Evolutionary conservation across 37 sponge, comb jelly and placozoan genomes (phyloP).

Genomic region (Geodia barretti): DNA sequence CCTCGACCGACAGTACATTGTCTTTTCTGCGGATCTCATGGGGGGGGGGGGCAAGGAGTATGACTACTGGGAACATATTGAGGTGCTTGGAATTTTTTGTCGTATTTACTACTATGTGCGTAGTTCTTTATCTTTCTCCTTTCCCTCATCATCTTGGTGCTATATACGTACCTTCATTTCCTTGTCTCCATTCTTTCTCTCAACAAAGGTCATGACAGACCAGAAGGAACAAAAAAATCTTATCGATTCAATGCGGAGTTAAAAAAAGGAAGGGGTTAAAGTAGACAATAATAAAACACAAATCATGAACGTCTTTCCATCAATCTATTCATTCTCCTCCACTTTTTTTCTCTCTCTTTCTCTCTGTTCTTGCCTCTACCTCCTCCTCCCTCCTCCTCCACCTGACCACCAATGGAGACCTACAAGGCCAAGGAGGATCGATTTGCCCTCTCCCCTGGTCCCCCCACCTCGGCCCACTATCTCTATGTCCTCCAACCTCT

Average conservation of each 20-base stretch:
- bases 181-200: too few species aligned
- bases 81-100: neutral
- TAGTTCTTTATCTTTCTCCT: too few species aligned
- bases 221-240: too few species aligned
- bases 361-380: neutral
- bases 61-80: neutral
- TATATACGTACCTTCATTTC: too few species aligned
- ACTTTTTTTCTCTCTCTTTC: neutral
- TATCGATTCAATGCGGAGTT: too few species aligned
- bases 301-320: too few species aligned
- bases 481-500: slow-evolving; percentile 35
- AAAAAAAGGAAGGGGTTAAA: too few species aligned
- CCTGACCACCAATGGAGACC: slow-evolving; percentile 26
- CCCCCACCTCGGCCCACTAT: slow-evolving; percentile 15
- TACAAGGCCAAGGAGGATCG: slow-evolving; percentile 55
- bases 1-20: slow-evolving; percentile 21
- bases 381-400: neutral
- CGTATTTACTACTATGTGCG: neutral
- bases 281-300: too few species aligned
- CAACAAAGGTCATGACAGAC: too few species aligned
- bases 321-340: too few species aligned
- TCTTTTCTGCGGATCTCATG: slow-evolving; percentile 20
- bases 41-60: too few species aligned
- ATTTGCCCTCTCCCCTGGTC: slow-evolving; percentile 59
- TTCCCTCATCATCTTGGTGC: too few species aligned